These are phyloP conservation scores for Coptodon bakossiorum DNA, from an alignment of 2,113 vertebrate species.

Conservation along the genomic window DNA sequence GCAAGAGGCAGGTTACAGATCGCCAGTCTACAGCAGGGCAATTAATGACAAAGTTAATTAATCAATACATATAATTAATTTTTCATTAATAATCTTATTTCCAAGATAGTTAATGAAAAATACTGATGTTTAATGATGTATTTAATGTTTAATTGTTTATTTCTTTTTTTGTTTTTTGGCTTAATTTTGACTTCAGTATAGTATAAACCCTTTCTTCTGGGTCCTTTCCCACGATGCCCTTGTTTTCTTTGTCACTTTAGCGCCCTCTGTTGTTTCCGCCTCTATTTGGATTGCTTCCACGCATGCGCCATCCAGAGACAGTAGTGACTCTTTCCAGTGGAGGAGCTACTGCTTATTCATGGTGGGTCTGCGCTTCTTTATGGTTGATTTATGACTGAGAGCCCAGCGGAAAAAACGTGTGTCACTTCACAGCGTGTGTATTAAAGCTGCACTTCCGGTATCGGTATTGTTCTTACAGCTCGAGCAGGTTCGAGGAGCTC, in stretches of 20 bases:
- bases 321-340: no score
- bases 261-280: neutral
- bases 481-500: neutral
- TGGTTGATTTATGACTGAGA: neutral
- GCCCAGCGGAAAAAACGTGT: neutral
- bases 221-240: no score
- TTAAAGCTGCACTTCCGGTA: neutral
- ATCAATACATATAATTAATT: no score
- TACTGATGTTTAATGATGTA: no score
- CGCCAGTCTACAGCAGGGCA: neutral
- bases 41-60: neutral
- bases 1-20: neutral
- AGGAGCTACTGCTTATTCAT: neutral
- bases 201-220: no score
- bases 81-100: no score
- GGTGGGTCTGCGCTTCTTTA: neutral
- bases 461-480: neutral
- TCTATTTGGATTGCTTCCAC: neutral
- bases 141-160: no score
- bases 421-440: neutral
- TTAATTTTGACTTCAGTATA: no score
- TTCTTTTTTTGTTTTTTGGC: no score
- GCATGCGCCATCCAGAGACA: neutral
- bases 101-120: no score
- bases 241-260: no score